Evolutionary conservation across 1,140 invertebrate species (phyloP).

Genomic region (Ostrea denselamellosa): DNA sequence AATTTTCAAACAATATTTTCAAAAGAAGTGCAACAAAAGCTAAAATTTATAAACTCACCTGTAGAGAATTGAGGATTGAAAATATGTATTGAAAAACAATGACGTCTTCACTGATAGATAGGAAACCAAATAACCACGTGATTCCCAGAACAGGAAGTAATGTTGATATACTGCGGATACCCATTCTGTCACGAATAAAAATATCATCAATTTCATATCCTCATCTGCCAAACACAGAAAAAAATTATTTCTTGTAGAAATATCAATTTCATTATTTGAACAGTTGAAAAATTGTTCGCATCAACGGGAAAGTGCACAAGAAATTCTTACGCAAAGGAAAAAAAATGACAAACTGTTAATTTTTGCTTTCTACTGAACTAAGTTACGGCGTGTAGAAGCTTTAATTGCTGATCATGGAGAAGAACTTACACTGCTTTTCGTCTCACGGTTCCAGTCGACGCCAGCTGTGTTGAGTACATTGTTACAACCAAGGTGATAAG

Average conservation of each 20-base stretch:
- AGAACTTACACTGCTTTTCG: constrained; percentile 1
- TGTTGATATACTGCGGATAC: constrained; percentile 60
- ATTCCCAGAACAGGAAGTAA: constrained; percentile 68
- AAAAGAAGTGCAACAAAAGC: not conserved
- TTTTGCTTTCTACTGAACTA: no score
- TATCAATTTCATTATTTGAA: no score
- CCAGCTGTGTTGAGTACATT: constrained; percentile 51
- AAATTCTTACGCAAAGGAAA: no score
- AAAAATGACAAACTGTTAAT: no score
- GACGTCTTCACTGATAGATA: constrained; percentile 67
- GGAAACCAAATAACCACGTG: constrained; percentile 72
- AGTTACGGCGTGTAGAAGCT: no score
- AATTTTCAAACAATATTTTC: not conserved
- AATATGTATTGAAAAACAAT: constrained; percentile 73
- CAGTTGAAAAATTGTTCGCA: no score
- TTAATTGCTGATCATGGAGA: not conserved
- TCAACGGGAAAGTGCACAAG: no score
- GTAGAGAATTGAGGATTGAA: constrained; percentile 68
- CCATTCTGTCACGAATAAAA: constrained; percentile 55
- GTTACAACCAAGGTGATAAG: constrained; percentile 50
- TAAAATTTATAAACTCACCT: constrained; percentile 60
- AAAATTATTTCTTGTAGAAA: no score
- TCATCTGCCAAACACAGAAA: no score
- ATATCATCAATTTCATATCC: not conserved
- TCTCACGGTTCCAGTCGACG: constrained; percentile 49